Evolutionary conservation across 2,797 vertebrate species (phyloP).

Genomic region (Chaetophractus vellerosus): DNA sequence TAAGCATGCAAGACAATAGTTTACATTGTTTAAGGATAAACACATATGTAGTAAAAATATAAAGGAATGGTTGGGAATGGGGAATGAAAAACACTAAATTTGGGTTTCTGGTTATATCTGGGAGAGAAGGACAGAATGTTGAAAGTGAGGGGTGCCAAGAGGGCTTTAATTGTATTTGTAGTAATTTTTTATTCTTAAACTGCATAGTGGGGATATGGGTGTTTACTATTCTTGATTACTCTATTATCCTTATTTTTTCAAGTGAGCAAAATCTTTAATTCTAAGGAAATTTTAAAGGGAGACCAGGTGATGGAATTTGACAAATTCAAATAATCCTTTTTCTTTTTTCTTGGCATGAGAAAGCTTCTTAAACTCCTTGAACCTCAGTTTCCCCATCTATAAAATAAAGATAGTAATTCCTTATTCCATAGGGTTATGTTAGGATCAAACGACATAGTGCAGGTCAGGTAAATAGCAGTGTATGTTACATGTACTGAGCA

Average conservation of each 20-base stretch:
- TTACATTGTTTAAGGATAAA: not conserved
- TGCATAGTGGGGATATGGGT: not conserved
- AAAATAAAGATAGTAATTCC: not conserved
- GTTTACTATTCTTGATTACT: not conserved
- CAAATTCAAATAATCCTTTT: slow-evolving; percentile 5
- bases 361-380: not conserved
- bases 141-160: not conserved
- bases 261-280: slow-evolving; percentile 12
- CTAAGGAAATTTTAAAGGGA: not conserved
- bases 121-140: not conserved
- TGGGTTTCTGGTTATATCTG: not conserved
- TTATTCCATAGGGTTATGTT: not conserved
- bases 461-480: not conserved
- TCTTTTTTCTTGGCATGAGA: not conserved
- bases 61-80: not conserved
- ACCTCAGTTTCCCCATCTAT: not conserved
- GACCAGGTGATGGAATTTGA: not conserved
- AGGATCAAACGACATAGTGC: not conserved
- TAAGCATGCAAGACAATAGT: not conserved
- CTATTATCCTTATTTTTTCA: not conserved
- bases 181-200: not conserved
- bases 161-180: not conserved
- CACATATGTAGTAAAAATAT: not conserved
- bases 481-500: not conserved
- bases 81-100: not conserved